Evolutionary conservation across 2,888 invertebrate genomes (phyloP).

Genomic region (Monopis laevigella): DNA sequence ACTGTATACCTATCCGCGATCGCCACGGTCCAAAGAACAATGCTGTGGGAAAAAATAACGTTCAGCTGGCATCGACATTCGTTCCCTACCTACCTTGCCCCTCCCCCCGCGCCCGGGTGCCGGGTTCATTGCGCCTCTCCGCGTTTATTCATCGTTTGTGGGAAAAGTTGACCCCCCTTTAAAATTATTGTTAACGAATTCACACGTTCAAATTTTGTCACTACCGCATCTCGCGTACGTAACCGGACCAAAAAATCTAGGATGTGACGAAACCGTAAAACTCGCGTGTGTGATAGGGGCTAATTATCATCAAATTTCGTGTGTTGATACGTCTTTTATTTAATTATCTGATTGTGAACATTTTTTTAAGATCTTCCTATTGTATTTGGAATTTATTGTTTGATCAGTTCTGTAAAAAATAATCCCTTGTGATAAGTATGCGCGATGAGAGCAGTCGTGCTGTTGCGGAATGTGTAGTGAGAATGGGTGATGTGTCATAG

Average conservation of each 20-base stretch:
- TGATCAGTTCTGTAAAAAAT: slow-evolving; percentile 51
- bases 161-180: slow-evolving; percentile 66
- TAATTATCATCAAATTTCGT: not conserved
- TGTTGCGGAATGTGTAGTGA: not conserved
- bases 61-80: slow-evolving; percentile 66
- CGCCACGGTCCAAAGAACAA: slow-evolving; percentile 64
- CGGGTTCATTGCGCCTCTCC: slow-evolving; percentile 66
- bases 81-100: slow-evolving; percentile 62
- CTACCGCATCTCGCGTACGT: slow-evolving; percentile 26
- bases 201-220: slow-evolving; percentile 46
- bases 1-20: slow-evolving; percentile 20
- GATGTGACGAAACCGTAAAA: not conserved
- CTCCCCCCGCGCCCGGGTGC: slow-evolving; percentile 57
- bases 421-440: slow-evolving; percentile 31
- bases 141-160: slow-evolving; percentile 67
- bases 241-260: not conserved
- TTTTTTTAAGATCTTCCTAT: slow-evolving; percentile 3
- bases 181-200: slow-evolving; percentile 64
- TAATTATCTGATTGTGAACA: slow-evolving; percentile 1
- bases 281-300: not conserved
- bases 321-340: not conserved
- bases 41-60: slow-evolving; percentile 71
- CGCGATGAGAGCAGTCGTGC: slow-evolving; percentile 1
- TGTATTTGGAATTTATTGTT: slow-evolving; percentile 59
- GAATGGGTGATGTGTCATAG: slow-evolving; percentile 7